phyloP scores from a whole-genome alignment of 1,140 invertebrate species.

The Drosophila lacertosa region DNA sequence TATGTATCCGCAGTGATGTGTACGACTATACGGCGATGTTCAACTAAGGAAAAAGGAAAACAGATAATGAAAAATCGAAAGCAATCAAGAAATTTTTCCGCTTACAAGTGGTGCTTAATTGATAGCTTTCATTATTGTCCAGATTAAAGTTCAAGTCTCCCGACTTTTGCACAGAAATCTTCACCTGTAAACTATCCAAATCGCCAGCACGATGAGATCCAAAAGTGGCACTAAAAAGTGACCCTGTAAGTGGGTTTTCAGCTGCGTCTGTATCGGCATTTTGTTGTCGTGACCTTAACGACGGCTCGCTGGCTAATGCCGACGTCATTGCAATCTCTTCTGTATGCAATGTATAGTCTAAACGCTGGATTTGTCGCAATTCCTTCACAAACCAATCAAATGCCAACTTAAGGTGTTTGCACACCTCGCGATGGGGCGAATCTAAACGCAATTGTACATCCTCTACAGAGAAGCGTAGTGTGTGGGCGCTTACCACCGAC shows the following conservation, averaged over 20 bases:
- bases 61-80: background rate
- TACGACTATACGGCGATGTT: slow-evolving; percentile 85
- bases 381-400: slow-evolving; percentile 78
- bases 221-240: slow-evolving; percentile 59
- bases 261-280: slow-evolving; percentile 3
- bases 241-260: slow-evolving; percentile 13
- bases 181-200: slow-evolving; percentile 85
- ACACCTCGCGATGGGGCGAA: slow-evolving; percentile 68
- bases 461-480: slow-evolving; percentile 71
- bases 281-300: slow-evolving; percentile 12
- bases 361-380: slow-evolving; percentile 68
- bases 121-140: slow-evolving; percentile 91
- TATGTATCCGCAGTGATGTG: slow-evolving; percentile 88
- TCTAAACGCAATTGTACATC: slow-evolving; percentile 68
- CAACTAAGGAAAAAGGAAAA: slow-evolving; percentile 55
- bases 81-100: background rate
- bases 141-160: slow-evolving; percentile 86
- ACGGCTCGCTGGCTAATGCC: slow-evolving; percentile 36
- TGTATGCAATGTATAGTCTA: slow-evolving; percentile 41
- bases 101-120: slow-evolving; percentile 86
- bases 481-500: slow-evolving; percentile 65
- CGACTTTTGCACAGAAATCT: slow-evolving; percentile 85
- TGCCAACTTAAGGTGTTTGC: slow-evolving; percentile 62
- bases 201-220: slow-evolving; percentile 69
- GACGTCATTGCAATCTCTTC: slow-evolving; percentile 18